Evolutionary conservation across 1,140 invertebrate genomes (phyloP), one percentile per base, ranked within the genome.

Genomic region (Popillia japonica): DNA sequence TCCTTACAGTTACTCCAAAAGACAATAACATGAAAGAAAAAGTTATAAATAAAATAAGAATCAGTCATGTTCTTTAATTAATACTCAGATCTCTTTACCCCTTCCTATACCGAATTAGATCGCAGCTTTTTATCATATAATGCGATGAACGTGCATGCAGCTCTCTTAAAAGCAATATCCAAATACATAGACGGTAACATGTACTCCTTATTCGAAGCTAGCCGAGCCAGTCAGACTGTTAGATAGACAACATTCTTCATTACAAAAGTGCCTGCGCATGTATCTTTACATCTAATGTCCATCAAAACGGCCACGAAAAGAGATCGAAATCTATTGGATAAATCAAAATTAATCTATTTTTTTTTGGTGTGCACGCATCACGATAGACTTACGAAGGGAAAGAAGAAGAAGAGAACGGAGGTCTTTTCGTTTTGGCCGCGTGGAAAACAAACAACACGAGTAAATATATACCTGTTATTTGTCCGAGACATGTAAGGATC

Each of bases 401-500:
- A 34, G 27, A 34, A 34, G 27, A 34, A 34, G 27, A 34, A 34
- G 27, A 34, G 27, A 27, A 34, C 11, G 11, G 61, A 9, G 20
- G 59, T 64, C 17, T 17, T 10, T 20, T 10, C 8, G 17, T 27
- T 10, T 17, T 17, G 61, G 8, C 27, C 7, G 27, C 27, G 27
- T 22, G 6, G 61, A 68, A 68, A 68, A 68, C 61, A 68, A 68
- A 68, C 17, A 68, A 68, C 61, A 22, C 61, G 22, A 68, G 61
- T 68, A 68, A 68, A 68, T 68, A 68, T 68, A 68, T 68, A 68
- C 61, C 61, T 68, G 61, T 68, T 68, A 68, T 68, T 68, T 68
- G 61, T 68, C 61, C 61, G 61, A 68, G 61, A 68, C 61, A 68
- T 68, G 61, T 68, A 68, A 68, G 61, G 61, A 68, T 68, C 61